Base-by-base conservation (phyloP, 2,888 invertebrate species). In the Aspidiotus destructor region DNA sequence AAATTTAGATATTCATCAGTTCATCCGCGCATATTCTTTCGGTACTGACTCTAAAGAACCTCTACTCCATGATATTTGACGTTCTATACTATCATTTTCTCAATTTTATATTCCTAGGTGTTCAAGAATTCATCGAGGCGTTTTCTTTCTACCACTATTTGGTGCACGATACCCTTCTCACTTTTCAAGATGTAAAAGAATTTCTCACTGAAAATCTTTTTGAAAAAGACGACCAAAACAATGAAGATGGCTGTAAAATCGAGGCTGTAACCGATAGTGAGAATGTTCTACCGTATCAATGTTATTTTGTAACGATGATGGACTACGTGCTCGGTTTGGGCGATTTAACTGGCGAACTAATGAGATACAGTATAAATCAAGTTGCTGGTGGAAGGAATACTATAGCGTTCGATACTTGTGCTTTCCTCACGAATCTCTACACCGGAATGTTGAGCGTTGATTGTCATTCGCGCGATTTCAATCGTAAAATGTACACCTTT, bases 271-370 rank as follows among this genome's bases (percentile, higher is more conserved):
- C 48, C 48, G 6, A 48, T 13, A 48, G 48, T 48, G 48, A 48
- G 48, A 70, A 77, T 81, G 10, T 15, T 16, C 9, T 40, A 6
- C 10, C 8, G 44, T 40, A 58, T n/a, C 55, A 67, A 10, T 28
- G 28, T 60, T 48, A 44, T 52, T 42, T 64, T 7, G 11, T 67
- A 5, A 67, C 67, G 9, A 67, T 67, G 60, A 44, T 52, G 9
- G 67, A 67, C 52, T 67, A 67, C 10, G 67, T 67, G 75, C 78
- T 94, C 54, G 94, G 94, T 0, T 77, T 94, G 48, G 87, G 88
- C 0, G 94, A 95, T 78, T 80, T 93, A 41, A 92, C 91, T 0
- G 94, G 94, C 0, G 95, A 95, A 77, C 77, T 94, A 57, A 95
- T 95, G 94, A 81, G 94, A 62, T 84, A 86, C 73, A 90, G 92